phyloP scores from a whole-genome alignment of 2,888 invertebrate species.

The Chloroclysta siterata region DNA sequence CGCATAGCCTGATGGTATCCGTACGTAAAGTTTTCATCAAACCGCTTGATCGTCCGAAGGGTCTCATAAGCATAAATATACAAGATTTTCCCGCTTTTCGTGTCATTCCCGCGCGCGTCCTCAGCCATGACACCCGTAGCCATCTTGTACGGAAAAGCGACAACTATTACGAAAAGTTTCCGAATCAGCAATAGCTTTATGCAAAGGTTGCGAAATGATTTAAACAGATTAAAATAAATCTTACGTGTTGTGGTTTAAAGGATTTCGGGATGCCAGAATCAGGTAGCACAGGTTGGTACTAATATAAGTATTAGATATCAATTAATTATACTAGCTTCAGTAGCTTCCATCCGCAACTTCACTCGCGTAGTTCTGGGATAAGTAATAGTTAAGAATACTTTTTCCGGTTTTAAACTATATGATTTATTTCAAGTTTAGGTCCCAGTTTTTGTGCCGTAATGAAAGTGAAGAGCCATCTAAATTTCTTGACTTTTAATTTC shows the following conservation, averaged over 20 bases:
- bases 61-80: constrained; percentile 53
- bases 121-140: constrained; percentile 50
- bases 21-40: too few relatives aligned
- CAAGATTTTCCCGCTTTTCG: constrained; percentile 53
- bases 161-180: constrained; percentile 40
- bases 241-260: constrained; percentile 27
- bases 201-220: constrained; percentile 1
- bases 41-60: background rate
- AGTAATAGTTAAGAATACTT: background rate
- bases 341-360: background rate
- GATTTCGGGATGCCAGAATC: constrained; percentile 30
- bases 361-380: background rate
- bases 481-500: too few relatives aligned
- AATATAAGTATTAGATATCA: background rate
- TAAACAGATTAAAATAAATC: constrained; percentile 2
- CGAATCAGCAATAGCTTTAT: constrained; percentile 3
- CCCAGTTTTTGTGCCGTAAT: too few relatives aligned
- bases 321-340: background rate
- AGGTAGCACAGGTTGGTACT: constrained; percentile 36
- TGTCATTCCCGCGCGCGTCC: constrained; percentile 62
- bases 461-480: too few relatives aligned
- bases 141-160: constrained; percentile 43
- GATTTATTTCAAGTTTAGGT: too few relatives aligned
- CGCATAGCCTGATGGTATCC: too few relatives aligned
- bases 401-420: background rate